phyloP scores from a whole-genome alignment of 2,888 invertebrate species.

The Mongoloraphidia duomilia region DNA sequence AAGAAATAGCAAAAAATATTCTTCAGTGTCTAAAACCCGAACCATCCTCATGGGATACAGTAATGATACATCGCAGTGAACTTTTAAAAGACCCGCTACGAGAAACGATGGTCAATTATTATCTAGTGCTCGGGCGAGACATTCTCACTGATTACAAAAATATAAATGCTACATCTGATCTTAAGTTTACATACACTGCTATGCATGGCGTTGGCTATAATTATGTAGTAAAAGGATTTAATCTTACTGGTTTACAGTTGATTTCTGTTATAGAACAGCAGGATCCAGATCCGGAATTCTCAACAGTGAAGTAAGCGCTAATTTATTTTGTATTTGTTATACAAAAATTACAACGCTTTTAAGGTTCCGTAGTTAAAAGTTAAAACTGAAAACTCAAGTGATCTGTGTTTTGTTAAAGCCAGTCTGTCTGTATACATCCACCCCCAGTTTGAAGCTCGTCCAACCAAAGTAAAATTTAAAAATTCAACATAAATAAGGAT shows the following conservation, averaged over 20 bases:
- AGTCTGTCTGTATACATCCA: too few species aligned
- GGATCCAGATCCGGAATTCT: conserved; percentile 89
- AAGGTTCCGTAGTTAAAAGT: too few species aligned
- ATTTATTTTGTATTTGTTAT: neutral
- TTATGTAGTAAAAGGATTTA: conserved; percentile 61
- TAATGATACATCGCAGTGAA: conserved; percentile 35
- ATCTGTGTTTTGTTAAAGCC: too few species aligned
- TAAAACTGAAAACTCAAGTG: too few species aligned
- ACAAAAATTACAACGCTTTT: too few species aligned
- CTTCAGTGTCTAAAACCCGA: conserved; percentile 61
- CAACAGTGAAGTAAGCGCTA: conserved; percentile 59
- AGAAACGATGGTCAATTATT: conserved; percentile 54
- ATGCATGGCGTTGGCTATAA: conserved; percentile 95
- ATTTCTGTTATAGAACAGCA: conserved; percentile 59
- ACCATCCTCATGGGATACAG: conserved; percentile 62
- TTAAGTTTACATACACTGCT: conserved; percentile 79
- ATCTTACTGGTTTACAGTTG: conserved; percentile 56
- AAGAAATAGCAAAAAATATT: conserved; percentile 68
- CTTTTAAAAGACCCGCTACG: conserved; percentile 54
- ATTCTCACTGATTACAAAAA: conserved; percentile 38
- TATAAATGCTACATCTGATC: conserved; percentile 37
- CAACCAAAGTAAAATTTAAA: too few species aligned
- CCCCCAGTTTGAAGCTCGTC: too few species aligned
- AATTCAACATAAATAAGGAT: too few species aligned
- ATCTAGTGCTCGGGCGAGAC: conserved; percentile 37